Evolutionary conservation across 23 tunicate genomes (phyloP), one percentile per base, ranked within the genome.

Genomic region (Pegea sp.): DNA sequence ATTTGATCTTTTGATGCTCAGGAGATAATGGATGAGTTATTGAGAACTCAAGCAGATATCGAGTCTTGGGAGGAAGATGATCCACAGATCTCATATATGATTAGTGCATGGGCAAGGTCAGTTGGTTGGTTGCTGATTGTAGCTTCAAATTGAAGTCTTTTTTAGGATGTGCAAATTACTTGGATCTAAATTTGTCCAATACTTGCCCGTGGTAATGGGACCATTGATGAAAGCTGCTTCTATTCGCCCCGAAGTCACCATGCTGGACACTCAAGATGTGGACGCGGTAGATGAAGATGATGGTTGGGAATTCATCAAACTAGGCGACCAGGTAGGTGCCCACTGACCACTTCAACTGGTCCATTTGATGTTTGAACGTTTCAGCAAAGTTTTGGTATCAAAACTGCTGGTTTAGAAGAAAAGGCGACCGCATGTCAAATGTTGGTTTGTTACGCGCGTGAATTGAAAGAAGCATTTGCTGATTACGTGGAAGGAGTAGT

Each of bases 191-290:
- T 91, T 91, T 58, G 77, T 79, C 24, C 65, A 81, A 28, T 91
- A 91, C 49, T 65, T 91, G 8, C 99, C 99, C n/a, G 75, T 91
- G 34, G 99, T 91, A 56, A 91, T 91, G 99, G 86, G 75, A 8
- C 99, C 99, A 5, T 58, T 91, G 54, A 78, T 91, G 99, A 78
- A 75, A 49, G 99, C 99, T 4, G 99, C 99, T 24, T 68, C 84
- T 8, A 72, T 91, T 53, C 61, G 71, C 33, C 99, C 99, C 0
- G 93, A 79, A 34, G 99, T 91, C 23, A 78, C 91, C n/a, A 84
- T 91, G 84, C 52, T 91, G 44, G 99, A 91, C 51, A 70, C 99
- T 1, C 93, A 77, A 33, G 99, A 91, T 58, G 76, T 60, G 30
- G 92, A 90, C 23, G 53, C 18, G n/a, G 56, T 72, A 3, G 86